Base-by-base conservation (phyloP, 2,888 invertebrate species). In the Rhyacophila evoluta region DNA sequence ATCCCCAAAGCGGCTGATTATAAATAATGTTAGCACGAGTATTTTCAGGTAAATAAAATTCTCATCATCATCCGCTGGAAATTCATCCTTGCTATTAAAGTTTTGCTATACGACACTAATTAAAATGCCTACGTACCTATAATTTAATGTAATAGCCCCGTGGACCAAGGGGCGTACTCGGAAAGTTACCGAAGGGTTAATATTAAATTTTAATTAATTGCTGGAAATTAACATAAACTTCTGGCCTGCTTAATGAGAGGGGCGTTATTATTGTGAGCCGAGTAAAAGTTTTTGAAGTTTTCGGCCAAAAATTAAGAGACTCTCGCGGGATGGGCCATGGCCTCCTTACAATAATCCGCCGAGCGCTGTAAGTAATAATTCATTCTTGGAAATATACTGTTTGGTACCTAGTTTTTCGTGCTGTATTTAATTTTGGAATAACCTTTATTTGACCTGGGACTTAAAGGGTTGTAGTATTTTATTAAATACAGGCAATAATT, bases 171-270 rank as follows among this genome's bases (percentile, higher is more conserved):
- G 55, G 55, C 55, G 55, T 55, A 25, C 55, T 55, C 55, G 10
- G 55, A 55, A 55, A 55, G 55, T 77, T 77, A 77, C 73, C 77
- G 38, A 73, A 36, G 77, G 77, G 72, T 77, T 73, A 73, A 77
- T 77, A 77, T 77, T 77, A 77, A 77, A 77, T 77, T 77, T 77
- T 77, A 77, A 77, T 77, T 77, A 77, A 77, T 77, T 72, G 77
- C 72, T 72, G 77, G 72, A 73, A 77, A 77, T 77, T 77, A 77
- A 77, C 77, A 77, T 77, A 77, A 77, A 77, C 72, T 77, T 77
- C 55, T 55, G 55, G 55, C 55, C 19, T 55, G 55, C 25, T 3
- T 2, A 55, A 55, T 55, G 55, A 19, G 55, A 19, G 25, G 55
- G 55, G 55, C 55, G 55, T 55, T 55, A 55, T 19, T 55, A 55